Percentiles rank a stretch among this genome's conserved stretches.
phyloP scores from a whole-genome alignment of 1,140 invertebrate genomes.

The Pseudomyrmex pallidus region DNA sequence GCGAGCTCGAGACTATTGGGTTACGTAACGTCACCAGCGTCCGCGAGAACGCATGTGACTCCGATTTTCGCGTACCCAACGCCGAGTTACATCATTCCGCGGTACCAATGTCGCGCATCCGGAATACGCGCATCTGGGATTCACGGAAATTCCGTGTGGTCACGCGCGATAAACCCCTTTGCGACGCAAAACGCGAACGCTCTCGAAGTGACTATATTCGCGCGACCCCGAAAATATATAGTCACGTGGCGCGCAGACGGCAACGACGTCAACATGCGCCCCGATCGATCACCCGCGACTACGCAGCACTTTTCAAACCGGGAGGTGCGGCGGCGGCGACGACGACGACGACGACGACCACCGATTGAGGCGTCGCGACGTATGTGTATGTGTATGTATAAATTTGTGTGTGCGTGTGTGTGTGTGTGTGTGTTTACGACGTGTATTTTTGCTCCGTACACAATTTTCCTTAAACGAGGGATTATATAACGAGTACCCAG shows the following conservation, averaged over 20 bases:
- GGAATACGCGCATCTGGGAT: constrained; percentile 13
- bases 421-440: neutral
- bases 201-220: neutral
- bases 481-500: constrained; percentile 21
- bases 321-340: neutral
- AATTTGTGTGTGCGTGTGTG: no score
- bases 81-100: constrained; percentile 23
- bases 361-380: neutral
- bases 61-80: constrained; percentile 42
- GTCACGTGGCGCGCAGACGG: constrained; percentile 11
- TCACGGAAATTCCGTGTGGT: neutral
- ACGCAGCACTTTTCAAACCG: constrained; percentile 46
- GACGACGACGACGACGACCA: neutral
- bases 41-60: constrained; percentile 46
- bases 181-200: constrained; percentile 36
- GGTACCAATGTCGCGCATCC: neutral
- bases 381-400: neutral
- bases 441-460: no score
- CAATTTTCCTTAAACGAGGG: neutral
- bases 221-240: constrained; percentile 24
- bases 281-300: constrained; percentile 50
- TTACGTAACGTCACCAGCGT: constrained; percentile 55
- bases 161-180: no score
- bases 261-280: constrained; percentile 46
- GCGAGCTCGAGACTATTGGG: constrained; percentile 2